Conservation (phyloP, 2,113 vertebrate genomes). For the Callocephalon fimbriatum region DNA sequence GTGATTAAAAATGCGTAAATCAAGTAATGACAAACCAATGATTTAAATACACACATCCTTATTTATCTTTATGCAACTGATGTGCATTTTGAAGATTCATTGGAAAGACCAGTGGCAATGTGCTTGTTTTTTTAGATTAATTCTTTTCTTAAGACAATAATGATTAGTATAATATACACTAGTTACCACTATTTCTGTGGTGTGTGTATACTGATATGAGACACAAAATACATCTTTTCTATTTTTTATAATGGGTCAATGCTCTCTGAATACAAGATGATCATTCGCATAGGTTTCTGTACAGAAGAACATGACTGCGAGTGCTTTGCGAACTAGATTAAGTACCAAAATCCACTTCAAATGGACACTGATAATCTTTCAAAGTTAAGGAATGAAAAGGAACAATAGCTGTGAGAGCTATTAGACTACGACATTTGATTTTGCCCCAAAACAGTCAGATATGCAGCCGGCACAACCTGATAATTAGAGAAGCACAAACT, state of each 20-base stretch:
- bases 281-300: neutral
- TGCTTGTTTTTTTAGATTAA: neutral
- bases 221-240: neutral
- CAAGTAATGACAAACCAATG: conserved; percentile 11
- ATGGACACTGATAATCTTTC: neutral
- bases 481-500: neutral
- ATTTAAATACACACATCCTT: neutral
- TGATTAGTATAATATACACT: neutral
- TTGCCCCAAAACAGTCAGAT: neutral
- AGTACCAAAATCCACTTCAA: neutral
- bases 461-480: neutral
- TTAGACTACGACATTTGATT: neutral
- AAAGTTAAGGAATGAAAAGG: neutral
- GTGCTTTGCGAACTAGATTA: neutral
- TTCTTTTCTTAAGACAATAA: neutral
- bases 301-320: neutral
- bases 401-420: neutral
- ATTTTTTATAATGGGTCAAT: neutral
- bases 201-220: neutral
- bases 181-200: neutral
- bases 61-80: neutral
- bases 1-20: conserved; percentile 31
- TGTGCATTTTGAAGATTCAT: neutral
- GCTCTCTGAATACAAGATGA: neutral
- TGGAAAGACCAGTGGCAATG: neutral